Evolutionary conservation across 1,140 invertebrate species (phyloP), one percentile per base, ranked within the genome.

Genomic region (Chrysopa pallens): DNA sequence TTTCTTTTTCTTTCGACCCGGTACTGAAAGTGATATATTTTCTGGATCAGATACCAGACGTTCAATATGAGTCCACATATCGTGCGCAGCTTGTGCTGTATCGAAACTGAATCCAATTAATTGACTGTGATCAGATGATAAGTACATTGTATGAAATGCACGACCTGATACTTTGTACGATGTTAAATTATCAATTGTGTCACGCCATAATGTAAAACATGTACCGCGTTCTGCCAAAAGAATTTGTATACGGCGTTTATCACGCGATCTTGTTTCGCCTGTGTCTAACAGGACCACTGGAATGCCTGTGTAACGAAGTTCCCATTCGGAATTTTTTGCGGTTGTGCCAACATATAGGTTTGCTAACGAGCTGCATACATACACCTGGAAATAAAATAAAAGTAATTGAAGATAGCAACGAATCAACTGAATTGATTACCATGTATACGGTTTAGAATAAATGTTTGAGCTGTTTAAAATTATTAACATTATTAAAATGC

Each of bases 171-270:
- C 69, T 54, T 72, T 70, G 60, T 77, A 77, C 38, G 72, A 67
- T 0, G 74, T 71, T n/a, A 76, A 53, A 49, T 77, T 75, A 50
- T 77, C 84, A 47, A 90, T 80, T n/a, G 74, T 74, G 58, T 90
- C 85, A 42, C 70, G 69, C 85, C 85, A 90, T n/a, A 90, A 59
- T 23, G 78, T 75, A 57, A 90, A 88, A 38, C 83, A 84, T 2
- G 84, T 84, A 3, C 84, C 84, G 38, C 81, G 70, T 60, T 90
- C 86, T 1, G 84, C 84, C 12, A 90, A 54, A 2, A 84, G 66
- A 15, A 90, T 73, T 11, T 80, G 76, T 6, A 90, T 76, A 23
- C 74, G 71, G 17, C 83, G 63, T 51, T 81, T 76, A 37, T 74
- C 67, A 36, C 84, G 60, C 6, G 82, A 77, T 42, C 73, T 61